Evolutionary conservation across 2,113 vertebrate genomes (phyloP), one percentile per base, ranked within the genome.

Genomic region (Eublepharis macularius): DNA sequence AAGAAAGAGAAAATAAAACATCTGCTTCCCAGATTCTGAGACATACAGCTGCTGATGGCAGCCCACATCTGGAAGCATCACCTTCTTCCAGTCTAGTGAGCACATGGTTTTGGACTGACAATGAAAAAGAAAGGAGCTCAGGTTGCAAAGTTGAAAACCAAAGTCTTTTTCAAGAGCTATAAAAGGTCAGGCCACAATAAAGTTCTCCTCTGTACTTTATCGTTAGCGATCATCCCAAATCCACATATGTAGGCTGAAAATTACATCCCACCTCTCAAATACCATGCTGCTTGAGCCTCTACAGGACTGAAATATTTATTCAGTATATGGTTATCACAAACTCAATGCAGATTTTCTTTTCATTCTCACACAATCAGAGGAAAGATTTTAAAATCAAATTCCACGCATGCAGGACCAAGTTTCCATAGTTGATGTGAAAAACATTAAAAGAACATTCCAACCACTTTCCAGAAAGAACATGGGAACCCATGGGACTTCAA

Each of bases 1-100:
- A 49, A 83, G 74, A 73, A 73, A 86, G 78, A 86, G 74, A 88
- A 73, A 81, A 90, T 7, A 86, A 90, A 89, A 91, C 84, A 87
- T 90, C 88, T 94, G 83, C 82, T 91, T 84, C 83, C 90, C 84
- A 90, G 84, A 80, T 93, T 93, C 89, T 90, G 80, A 90, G 74
- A 82, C 63, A 74, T 89, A 75, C 89, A 90, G 89, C 41, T 94
- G 90, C 65, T 65, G 69, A 85, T 1, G 47, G 90, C 36, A 88
- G 82, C 8, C 17, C 0, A 1, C 85, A 92, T 86, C 90, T 92
- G 86, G 84, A 86, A 92, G 86, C 80, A 90, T 89, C 51, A 70
- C 89, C 80, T 90, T 90, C 78, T 81, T 92, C 77, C 1, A 12
- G 47, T 76, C 68, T 76, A 82, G 2, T 41, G 91, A 89, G 86